Conservation (phyloP, 2,113 vertebrate species). For the Micromys minutus region DNA sequence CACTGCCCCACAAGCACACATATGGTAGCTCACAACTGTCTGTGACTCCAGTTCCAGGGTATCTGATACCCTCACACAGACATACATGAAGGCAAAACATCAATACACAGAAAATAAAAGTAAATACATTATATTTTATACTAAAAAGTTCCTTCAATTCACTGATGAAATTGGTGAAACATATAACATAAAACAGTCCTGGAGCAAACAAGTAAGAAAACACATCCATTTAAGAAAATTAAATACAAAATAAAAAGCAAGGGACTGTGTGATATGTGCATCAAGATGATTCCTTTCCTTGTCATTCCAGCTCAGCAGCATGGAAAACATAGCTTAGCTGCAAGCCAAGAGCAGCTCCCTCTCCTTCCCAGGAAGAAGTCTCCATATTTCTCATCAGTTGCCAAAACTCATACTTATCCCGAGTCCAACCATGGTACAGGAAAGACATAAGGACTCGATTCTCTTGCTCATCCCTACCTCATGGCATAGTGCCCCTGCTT, state of each 20-base stretch:
- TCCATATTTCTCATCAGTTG: neutral
- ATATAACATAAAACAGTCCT: neutral
- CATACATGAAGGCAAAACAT: too few species aligned
- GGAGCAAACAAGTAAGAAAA: neutral
- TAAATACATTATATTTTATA: neutral
- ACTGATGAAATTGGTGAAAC: neutral
- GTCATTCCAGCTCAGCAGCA: neutral
- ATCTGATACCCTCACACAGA: too few species aligned
- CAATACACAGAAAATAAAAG: neutral
- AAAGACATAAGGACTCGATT: neutral
- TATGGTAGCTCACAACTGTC: too few species aligned
- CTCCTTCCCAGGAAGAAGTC: neutral
- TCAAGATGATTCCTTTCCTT: neutral
- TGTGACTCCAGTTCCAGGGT: too few species aligned
- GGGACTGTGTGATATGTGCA: neutral
- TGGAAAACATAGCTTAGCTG: neutral
- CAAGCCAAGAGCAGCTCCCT: neutral
- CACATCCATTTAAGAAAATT: conserved; percentile 34
- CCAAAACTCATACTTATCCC: neutral
- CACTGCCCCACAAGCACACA: too few species aligned
- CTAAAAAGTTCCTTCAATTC: neutral
- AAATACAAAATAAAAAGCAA: neutral
- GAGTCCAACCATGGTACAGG: neutral
- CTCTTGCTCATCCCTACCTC: neutral
- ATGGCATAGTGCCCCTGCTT: neutral